Evolutionary conservation across 23 tunicate species (phyloP).

Genomic region (Trididemnum miniatum): DNA sequence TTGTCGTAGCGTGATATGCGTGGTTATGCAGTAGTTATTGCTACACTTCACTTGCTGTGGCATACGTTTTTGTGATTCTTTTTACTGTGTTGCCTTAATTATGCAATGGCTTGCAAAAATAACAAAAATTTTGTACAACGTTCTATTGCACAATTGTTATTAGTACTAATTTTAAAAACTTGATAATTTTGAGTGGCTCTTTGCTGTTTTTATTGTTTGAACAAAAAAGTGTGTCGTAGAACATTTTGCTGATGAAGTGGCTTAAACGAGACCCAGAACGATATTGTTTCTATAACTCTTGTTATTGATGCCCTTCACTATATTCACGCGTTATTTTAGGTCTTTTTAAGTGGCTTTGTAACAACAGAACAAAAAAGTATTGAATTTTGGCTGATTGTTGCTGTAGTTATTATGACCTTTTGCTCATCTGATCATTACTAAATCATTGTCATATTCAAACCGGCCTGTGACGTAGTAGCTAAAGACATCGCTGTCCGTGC

Average conservation of each 20-base stretch:
- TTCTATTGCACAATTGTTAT: background rate
- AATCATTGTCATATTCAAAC: no score
- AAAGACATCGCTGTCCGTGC: no score
- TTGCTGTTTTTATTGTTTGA: constrained; percentile 23
- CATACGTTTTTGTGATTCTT: background rate
- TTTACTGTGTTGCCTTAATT: background rate
- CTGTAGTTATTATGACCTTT: background rate
- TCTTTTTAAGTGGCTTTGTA: background rate
- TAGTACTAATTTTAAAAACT: background rate
- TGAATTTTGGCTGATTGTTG: background rate
- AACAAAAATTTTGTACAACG: background rate
- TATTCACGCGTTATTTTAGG: background rate
- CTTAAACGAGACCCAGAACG: background rate
- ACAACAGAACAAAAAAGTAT: background rate
- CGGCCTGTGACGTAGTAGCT: no score
- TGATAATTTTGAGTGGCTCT: constrained; percentile 15
- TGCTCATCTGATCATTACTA: no score
- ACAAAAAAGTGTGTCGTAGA: background rate
- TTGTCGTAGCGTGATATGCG: background rate
- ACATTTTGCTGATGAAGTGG: constrained; percentile 6
- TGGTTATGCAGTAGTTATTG: no score
- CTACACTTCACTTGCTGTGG: no score
- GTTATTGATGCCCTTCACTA: background rate
- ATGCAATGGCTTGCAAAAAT: background rate
- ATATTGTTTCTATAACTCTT: background rate